phyloP scores from a whole-genome alignment of 1,140 invertebrate genomes.

The Aradophagus sp. region DNA sequence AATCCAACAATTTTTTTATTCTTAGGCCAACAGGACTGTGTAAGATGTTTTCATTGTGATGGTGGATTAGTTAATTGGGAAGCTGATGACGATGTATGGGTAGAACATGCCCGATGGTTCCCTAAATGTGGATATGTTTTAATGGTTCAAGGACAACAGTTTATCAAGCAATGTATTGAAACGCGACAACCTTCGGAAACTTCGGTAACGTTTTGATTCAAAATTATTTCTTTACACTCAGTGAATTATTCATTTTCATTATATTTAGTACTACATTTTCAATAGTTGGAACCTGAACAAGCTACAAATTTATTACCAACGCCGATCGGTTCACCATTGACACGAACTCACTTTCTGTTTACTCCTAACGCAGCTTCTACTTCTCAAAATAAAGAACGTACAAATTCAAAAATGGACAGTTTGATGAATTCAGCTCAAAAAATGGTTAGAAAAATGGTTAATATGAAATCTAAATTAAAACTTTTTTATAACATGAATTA shows the following conservation, averaged over 20 bases:
- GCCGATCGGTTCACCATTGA: no score
- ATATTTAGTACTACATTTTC: no score
- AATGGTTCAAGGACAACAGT: slow-evolving; percentile 86
- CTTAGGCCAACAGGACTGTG: slow-evolving; percentile 76
- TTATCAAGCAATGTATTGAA: slow-evolving; percentile 78
- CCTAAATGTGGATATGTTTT: slow-evolving; percentile 86
- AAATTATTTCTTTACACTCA: no score
- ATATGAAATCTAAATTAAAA: no score
- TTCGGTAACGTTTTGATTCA: slow-evolving; percentile 38
- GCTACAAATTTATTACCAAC: no score
- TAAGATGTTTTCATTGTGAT: slow-evolving; percentile 94
- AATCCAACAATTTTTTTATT: neutral
- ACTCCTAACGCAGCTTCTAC: slow-evolving; percentile 53
- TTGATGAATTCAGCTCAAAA: slow-evolving; percentile 77
- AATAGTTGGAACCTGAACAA: no score
- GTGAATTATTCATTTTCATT: no score
- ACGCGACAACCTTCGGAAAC: slow-evolving; percentile 63
- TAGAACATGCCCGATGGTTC: slow-evolving; percentile 93
- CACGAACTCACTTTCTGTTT: no score
- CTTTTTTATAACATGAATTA: no score
- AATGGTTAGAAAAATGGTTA: slow-evolving; percentile 61
- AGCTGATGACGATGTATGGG: slow-evolving; percentile 88
- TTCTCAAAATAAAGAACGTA: slow-evolving; percentile 67
- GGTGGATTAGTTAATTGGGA: slow-evolving; percentile 91
- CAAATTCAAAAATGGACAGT: slow-evolving; percentile 74